These are phyloP conservation scores for Anseranas semipalmata DNA, from an alignment of 2,113 vertebrate genomes.

Conservation along the genomic window DNA sequence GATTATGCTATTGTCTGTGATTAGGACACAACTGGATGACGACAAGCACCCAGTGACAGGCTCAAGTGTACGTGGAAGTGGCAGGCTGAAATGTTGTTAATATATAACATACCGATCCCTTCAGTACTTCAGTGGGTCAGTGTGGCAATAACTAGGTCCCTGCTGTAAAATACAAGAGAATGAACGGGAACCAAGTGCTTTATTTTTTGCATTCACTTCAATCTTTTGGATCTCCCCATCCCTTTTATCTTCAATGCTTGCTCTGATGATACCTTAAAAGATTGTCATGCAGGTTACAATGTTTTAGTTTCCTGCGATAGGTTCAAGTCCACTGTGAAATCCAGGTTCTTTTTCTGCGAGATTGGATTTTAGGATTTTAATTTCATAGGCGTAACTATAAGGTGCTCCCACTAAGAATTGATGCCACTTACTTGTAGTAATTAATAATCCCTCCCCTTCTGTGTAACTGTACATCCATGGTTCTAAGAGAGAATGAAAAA, in stretches of 20 bases:
- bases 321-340: not conserved
- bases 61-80: rapidly evolving
- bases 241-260: not conserved
- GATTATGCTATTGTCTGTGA: not conserved
- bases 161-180: not conserved
- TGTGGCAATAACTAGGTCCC: not conserved
- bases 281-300: not conserved
- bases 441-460: not conserved
- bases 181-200: not conserved
- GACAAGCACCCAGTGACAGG: not conserved
- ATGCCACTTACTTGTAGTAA: not conserved
- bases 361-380: not conserved
- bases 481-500: too few relatives aligned
- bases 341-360: not conserved
- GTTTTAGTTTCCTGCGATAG: not conserved
- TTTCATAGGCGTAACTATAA: not conserved
- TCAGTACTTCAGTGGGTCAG: not conserved
- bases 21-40: not conserved
- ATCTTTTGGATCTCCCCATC: not conserved
- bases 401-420: not conserved
- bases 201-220: not conserved
- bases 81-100: not conserved
- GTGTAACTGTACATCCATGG: not conserved
- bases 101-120: not conserved
- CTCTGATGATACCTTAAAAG: not conserved